phyloP scores from a whole-genome alignment of 2,888 invertebrate species.

The Eucera pruinosa region DNA sequence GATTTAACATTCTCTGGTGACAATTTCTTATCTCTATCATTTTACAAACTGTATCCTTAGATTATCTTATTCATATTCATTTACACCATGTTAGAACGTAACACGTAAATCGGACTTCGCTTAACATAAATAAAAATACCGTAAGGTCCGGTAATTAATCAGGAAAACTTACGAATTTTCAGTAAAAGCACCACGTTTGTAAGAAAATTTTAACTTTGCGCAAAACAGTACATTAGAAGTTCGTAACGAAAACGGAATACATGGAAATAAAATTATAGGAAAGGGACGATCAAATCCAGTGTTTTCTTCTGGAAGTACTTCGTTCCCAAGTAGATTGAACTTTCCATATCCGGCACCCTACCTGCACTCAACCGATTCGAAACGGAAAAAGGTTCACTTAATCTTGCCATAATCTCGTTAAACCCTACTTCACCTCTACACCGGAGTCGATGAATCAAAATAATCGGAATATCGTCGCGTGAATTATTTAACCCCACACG shows the following conservation, averaged over 20 bases:
- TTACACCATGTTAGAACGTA: no score
- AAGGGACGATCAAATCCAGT: background rate
- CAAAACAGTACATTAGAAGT: no score
- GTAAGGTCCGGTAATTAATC: no score
- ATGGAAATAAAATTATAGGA: background rate
- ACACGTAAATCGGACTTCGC: no score
- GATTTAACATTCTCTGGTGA: no score
- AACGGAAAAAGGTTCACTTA: background rate
- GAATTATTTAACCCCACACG: background rate
- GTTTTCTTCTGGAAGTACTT: background rate
- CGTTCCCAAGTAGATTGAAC: background rate
- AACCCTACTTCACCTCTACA: background rate
- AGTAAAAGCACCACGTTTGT: no score
- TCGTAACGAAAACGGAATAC: background rate
- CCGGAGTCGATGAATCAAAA: background rate
- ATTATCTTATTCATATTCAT: no score
- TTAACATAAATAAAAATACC: no score
- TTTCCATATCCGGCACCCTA: background rate
- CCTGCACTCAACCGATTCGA: background rate
- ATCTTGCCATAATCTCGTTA: background rate
- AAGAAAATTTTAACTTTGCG: no score
- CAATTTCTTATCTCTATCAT: no score
- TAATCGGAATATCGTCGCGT: constrained; percentile 1
- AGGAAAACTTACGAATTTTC: no score
- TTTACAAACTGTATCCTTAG: no score